Evolutionary conservation across 2,113 vertebrate genomes (phyloP), one percentile per base, ranked within the genome.

Genomic region (Cairina moschata): DNA sequence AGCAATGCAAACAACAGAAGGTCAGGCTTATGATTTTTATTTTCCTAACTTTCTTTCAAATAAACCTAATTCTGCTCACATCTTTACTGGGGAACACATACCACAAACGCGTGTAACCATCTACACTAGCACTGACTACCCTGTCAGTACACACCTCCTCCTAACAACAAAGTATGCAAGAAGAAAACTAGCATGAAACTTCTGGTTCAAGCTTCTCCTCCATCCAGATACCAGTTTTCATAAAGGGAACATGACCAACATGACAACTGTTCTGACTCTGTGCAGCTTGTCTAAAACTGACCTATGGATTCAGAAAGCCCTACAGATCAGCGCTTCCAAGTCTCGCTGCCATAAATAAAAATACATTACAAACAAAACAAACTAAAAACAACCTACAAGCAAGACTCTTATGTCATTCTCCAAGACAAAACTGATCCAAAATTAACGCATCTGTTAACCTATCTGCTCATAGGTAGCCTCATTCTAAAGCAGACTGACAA

Each of bases 271-370:
- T 74, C n/a, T 78, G 5, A 0, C 32, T 72, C 13, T 44, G 2
- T 28, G 36, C 18, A n/a, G n/a, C 50, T 74, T 0, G 2, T 25
- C 65, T 1, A 1, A 48, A 42, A 55, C 5, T 11, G 14, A 38
- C 29, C 17, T 32, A 23, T 3, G 12, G 76, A 58, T 62, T 74
- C 44, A 69, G 26, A 83, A 82, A 63, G 2, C 4, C 9, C n/a
- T 66, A 31, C 2, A 78, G 31, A 52, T 2, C 17, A 52, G 31
- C 55, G 48, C 38, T 77, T 48, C 23, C 32, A 76, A 58, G 25
- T 62, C 52, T 55, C 13, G 46, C 2, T 3, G 3, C 8, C 22
- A 58, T 0, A 0, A 31, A 65, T 40, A 78, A 91, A 81, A 71
- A 82, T 2, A 85, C 1, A 36, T 26, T n/a, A 0, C 52, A 50